Base-by-base conservation (phyloP, 1,140 invertebrate species). In the Argopecten irradians region DNA sequence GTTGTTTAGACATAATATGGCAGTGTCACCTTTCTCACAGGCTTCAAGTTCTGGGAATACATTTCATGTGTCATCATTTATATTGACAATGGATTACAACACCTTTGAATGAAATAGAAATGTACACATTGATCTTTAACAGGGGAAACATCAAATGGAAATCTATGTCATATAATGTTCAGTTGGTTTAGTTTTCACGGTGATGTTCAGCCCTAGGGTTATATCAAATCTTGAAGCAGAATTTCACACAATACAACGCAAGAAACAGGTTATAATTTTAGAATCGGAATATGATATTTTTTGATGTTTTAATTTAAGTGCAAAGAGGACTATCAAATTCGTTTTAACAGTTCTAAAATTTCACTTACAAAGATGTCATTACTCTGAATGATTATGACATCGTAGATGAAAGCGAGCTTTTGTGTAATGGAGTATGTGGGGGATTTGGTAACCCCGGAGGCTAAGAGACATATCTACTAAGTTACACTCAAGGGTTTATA, bases 271-370 rank as follows among this genome's bases (percentile, higher is more conserved):
- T 22, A 71, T 28, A 71, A 71, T 71, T 71, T 71, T 28, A 71
- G 28, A 71, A 71, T 28, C 55, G n/a, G 28, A 71, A 71, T 71
- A 71, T 71, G 55, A 71, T 71, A 71, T 71, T 71, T n/a, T 71
- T 71, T 28, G 55, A 71, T n/a, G 16, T 71, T 71, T 71, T 71
- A 28, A 71, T 28, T 71, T 71, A 22, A 71, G n/a, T 71, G 55
- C 55, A 28, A 71, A 3, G 55, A 28, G 55, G 28, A 71, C n/a
- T 71, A 71, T 71, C 55, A 71, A 71, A 71, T 71, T 71, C n/a
- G 55, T 71, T 71, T 71, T 28, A 71, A 71, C 55, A 71, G 55
- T 71, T 71, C 22, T 71, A 28, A 71, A n/a, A 71, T 71, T 71
- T 71, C 55, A n/a, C n/a, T 71, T 28, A 71, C 28, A n/a, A 28